These are phyloP conservation scores for Marasmarcha lunaedactyla DNA, from an alignment of 2,888 invertebrate species.

Conservation along the genomic window DNA sequence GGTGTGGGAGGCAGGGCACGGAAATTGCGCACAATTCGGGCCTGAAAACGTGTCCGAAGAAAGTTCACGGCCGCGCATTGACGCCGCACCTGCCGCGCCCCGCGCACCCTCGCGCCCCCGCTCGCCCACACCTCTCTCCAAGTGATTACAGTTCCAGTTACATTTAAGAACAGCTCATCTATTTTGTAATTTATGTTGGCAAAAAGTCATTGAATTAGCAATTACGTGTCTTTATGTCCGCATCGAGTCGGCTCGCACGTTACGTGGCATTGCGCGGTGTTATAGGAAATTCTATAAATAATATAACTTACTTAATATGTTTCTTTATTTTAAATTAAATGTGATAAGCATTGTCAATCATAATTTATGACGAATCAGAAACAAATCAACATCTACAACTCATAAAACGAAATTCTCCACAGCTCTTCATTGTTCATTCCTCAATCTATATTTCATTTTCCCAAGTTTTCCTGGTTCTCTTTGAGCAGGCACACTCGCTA, in stretches of 20 bases:
- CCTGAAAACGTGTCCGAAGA: constrained; percentile 69
- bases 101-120: constrained; percentile 23
- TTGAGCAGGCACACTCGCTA: too few species aligned
- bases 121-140: constrained; percentile 17
- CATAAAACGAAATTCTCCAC: too few species aligned
- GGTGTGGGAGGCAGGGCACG: constrained; percentile 46
- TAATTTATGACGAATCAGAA: too few species aligned
- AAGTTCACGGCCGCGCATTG: constrained; percentile 72
- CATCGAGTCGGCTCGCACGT: constrained; percentile 14
- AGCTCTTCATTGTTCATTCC: too few species aligned
- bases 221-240: background rate
- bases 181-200: constrained; percentile 1
- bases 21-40: constrained; percentile 59
- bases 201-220: constrained; percentile 4
- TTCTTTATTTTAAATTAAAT: too few species aligned
- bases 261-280: constrained; percentile 18
- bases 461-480: too few species aligned
- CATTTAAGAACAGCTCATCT: constrained; percentile 6
- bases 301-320: too few species aligned
- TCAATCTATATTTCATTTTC: too few species aligned
- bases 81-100: constrained; percentile 46
- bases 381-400: too few species aligned
- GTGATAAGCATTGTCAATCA: too few species aligned
- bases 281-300: constrained; percentile 4
- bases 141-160: constrained; percentile 16